Conservation (phyloP, 2,888 invertebrate species). For the Lepidochitona cinerea region DNA sequence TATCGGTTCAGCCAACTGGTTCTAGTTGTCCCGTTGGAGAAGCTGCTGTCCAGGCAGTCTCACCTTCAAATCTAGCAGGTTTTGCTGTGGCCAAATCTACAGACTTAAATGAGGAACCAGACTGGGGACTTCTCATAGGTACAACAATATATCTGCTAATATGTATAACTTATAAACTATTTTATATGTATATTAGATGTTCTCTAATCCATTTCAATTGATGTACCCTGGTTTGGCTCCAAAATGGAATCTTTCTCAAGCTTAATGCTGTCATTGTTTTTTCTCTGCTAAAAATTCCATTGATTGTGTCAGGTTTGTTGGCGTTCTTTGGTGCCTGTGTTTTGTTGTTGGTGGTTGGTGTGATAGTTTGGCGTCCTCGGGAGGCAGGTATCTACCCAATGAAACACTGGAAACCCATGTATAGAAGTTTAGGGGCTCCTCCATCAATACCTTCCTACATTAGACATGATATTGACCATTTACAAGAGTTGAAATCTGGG, state of each 20-base stretch:
- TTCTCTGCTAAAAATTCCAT: not conserved
- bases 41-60: conserved; percentile 52
- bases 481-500: conserved; percentile 47
- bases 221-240: no score
- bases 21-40: conserved; percentile 48
- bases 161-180: no score
- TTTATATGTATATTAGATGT: no score
- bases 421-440: conserved; percentile 62
- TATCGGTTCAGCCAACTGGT: conserved; percentile 59
- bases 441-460: conserved; percentile 61
- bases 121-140: conserved; percentile 67
- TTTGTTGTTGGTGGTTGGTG: conserved; percentile 59
- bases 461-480: conserved; percentile 59
- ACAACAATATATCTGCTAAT: no score
- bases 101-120: conserved; percentile 59
- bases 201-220: no score
- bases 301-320: conserved; percentile 52
- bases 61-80: conserved; percentile 50
- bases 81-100: conserved; percentile 52
- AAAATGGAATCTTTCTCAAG: no score
- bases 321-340: conserved; percentile 60
- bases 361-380: conserved; percentile 64
- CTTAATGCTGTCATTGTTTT: no score
- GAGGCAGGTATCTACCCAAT: conserved; percentile 67
- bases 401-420: conserved; percentile 67